Evolutionary conservation across 2,797 vertebrate genomes (phyloP), one percentile per base, ranked within the genome.

Genomic region (Lateolabrax maculatus): DNA sequence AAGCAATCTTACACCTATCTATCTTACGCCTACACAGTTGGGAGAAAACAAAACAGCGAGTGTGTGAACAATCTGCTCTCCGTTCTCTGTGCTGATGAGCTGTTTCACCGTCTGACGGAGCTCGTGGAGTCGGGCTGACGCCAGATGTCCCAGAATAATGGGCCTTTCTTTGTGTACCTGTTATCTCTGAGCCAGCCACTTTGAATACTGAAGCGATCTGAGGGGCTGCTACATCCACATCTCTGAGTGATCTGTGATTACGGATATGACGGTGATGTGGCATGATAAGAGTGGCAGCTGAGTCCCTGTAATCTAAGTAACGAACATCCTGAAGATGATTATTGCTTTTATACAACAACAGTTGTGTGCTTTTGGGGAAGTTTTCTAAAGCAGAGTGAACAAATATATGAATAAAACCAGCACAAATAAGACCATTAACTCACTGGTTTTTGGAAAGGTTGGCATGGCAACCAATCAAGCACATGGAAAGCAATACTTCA

Each of bases 51-150:
- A 87, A 88, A 71, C 74, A 66, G 79, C 36, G 44, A 81, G 66
- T n/a, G 78, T 81, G 80, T 68, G 72, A 89, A 86, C 85, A 87
- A 87, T 86, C 86, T 89, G 86, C 83, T 85, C 51, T 71, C 46
- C 49, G 18, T 61, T 80, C 68, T 78, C 66, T 6, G 25, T 19
- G 46, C 69, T 85, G 86, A 89, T 80, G 86, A 87, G 83, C 81
- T 29, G 67, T 31, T 88, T 84, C 61, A 53, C 46, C 0, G 43
- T 71, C 73, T 72, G 77, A 90, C 25, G 19, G 21, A 81, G 77
- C 71, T 77, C 8, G 5, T 61, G 62, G 52, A 84, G 84, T 41
- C 70, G 10, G 21, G 10, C 74, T 39, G 41, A 70, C 11, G n/a
- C 77, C 89, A 91, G 79, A 84, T 87, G 81, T 88, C 85, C 79